Evolutionary conservation across 1,140 invertebrate genomes (phyloP).

Genomic region (Drosophila elegans): DNA sequence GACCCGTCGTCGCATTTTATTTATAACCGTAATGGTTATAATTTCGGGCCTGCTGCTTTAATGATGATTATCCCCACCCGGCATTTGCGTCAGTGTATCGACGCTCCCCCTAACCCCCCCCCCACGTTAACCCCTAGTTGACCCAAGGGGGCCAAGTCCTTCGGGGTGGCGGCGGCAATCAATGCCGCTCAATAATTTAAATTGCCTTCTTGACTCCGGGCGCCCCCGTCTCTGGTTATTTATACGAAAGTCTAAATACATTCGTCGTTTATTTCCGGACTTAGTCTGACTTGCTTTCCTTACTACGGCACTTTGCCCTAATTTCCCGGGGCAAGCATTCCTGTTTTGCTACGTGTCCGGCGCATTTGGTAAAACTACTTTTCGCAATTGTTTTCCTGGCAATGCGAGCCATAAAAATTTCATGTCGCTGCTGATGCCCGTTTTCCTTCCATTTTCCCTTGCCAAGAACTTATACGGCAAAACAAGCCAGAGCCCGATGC

Average conservation of each 20-base stretch:
- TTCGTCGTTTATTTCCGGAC: conserved; percentile 47
- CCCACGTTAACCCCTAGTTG: neutral
- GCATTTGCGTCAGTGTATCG: conserved; percentile 66
- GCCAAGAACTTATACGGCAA: conserved; percentile 71
- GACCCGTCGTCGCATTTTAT: conserved; percentile 59
- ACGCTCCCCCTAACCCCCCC: neutral
- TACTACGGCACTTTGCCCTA: conserved; percentile 56
- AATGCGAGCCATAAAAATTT: conserved; percentile 67
- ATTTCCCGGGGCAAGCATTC: conserved; percentile 77
- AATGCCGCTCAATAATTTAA: conserved; percentile 78
- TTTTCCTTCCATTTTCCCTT: conserved; percentile 35
- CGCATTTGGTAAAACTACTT: conserved; percentile 73
- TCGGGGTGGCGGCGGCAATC: conserved; percentile 38
- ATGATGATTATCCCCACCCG: conserved; percentile 70
- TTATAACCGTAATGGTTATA: conserved; percentile 81
- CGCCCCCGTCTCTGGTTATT: conserved; percentile 44
- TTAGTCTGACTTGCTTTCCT: neutral
- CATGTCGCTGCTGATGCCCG: conserved; percentile 18
- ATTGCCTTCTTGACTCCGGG: conserved; percentile 36
- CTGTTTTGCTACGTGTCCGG: conserved; percentile 54
- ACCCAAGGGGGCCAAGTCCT: neutral
- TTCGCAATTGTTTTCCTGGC: conserved; percentile 81
- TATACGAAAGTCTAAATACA: conserved; percentile 51
- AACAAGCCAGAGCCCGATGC: conserved; percentile 41
- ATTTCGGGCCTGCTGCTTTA: conserved; percentile 76